Conservation (phyloP, 2,113 vertebrate genomes). For the Oryzias woworae region DNA sequence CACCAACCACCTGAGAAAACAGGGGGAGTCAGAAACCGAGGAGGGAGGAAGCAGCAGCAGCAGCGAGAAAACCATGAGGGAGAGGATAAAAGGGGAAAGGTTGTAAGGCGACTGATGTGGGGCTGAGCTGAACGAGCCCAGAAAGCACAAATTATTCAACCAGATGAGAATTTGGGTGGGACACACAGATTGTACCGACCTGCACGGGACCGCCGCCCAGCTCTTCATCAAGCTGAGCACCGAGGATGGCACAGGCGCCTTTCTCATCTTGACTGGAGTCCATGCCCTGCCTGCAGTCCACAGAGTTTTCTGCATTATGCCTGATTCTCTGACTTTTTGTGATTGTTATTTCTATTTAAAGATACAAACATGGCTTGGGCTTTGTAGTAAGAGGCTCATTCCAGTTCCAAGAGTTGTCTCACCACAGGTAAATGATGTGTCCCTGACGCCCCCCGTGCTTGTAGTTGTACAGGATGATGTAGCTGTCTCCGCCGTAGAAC, state of each 20-base stretch:
- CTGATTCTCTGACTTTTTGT: no score
- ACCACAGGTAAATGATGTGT: slow-evolving; percentile 98
- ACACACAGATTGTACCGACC: slow-evolving; percentile 65
- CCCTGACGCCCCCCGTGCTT: slow-evolving; percentile 82
- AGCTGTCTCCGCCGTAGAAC: slow-evolving; percentile 97
- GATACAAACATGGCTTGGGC: no score
- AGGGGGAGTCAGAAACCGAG: slow-evolving; percentile 41
- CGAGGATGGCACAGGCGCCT: slow-evolving; percentile 86
- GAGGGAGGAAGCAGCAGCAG: slow-evolving; percentile 35
- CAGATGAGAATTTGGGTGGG: slow-evolving; percentile 8
- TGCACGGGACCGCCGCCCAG: slow-evolving; percentile 91
- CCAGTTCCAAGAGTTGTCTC: slow-evolving; percentile 44
- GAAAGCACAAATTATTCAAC: slow-evolving; percentile 6
- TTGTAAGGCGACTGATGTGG: slow-evolving; percentile 35
- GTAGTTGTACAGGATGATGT: slow-evolving; percentile 94
- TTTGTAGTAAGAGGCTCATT: no score
- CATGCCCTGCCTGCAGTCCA: slow-evolving; percentile 84
- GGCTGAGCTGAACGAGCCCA: slow-evolving; percentile 11
- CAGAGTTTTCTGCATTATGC: no score
- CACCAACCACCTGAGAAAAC: slow-evolving; percentile 75
- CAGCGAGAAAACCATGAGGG: slow-evolving; percentile 12
- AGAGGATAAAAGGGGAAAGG: slow-evolving; percentile 20
- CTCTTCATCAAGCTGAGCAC: slow-evolving; percentile 88
- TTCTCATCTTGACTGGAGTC: slow-evolving; percentile 92
- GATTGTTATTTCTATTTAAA: no score